Base-by-base conservation (phyloP, 2,797 vertebrate species). In the Botia almorhae region DNA sequence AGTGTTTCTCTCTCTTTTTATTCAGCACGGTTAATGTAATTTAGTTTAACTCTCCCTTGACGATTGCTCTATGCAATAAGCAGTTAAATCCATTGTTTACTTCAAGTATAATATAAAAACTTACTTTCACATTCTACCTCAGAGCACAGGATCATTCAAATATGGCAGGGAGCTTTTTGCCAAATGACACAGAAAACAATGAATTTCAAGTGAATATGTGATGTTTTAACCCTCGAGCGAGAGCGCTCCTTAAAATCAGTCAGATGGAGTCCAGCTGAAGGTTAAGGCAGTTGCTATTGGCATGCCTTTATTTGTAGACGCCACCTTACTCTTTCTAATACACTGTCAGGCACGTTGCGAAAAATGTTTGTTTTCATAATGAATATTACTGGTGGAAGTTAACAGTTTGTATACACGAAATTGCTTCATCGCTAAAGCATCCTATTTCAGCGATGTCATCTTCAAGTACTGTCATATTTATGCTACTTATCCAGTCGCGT, bases 21-120 rank as follows among this genome's bases (percentile, higher is more conserved):
- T 95, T 96, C 95, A 96, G 93, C 94, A 95, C 94, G 93, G 95
- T 96, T 96, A 95, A 95, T 96, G 95, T 97, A 97, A 98, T 98
- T 98, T 96, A 96, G 96, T 97, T 98, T 96, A 98, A 96, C 95
- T 96, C 95, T 97, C 97, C 96, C 96, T 91, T 95, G 96, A 95
- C 96, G 95, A 97, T 96, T 96, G 95, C 94, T 96, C 95, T 93
- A 93, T 95, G 96, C 96, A 97, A 96, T 97, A 97, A 98, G 95
- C 95, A 96, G 95, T 96, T 97, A 96, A 98, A 98, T 96, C 96
- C 95, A 95, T 94, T 95, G 95, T 96, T 98, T 97, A 96, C 95
- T 96, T 96, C 93, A 96, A 96, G 96, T 96, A 96, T 96, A 96
- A 96, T 96, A 94, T 95, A n/a, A 95, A 87, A 93, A 96, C 95